Base-by-base conservation (phyloP, 2,888 invertebrate species). In the Acrobasis suavella region DNA sequence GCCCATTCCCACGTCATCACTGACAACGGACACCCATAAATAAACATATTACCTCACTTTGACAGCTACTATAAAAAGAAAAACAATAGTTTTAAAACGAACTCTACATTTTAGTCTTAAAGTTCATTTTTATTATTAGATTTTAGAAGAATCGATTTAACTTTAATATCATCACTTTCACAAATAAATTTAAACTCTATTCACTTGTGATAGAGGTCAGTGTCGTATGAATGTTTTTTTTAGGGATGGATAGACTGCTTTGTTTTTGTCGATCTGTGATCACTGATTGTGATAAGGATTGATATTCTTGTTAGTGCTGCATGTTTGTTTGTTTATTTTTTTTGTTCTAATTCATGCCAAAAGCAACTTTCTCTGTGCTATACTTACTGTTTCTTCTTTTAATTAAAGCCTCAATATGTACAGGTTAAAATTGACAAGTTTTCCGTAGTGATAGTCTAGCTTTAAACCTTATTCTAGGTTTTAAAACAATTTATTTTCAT, bases 1-100 rank as follows among this genome's bases (percentile, higher is more conserved):
- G 54, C 54, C 61, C 61, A 72, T 83, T 86, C 83, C 80, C 87
- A 86, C 81, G 86, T 86, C 87, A 79, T 72, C 81, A 73, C 71
- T 77, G 78, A 77, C 78, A 73, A 78, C 70, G 75, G 65, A 74
- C 76, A 74, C 77, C 74, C 81, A 82, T 83, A 83, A 86, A 90
- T 88, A 89, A 83, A 87, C 85, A 86, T 83, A 84, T 87, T 83
- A 85, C 86, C 85, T 84, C 82, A 85, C 73, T 80, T 69, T 84
- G 89, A 87, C 88, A 86, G 89, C 88, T 86, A 83, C 85, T 78
- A 83, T 77, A 80, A 32, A 32, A 32, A n/a, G n/a, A n/a, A 51
- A 22, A 9, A 12, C 9, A 32, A 51, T 32, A 10, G 1, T 51
- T 14, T 37, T 8, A 52, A 52, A 52, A 37, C 8, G 8, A 37